phyloP scores from a whole-genome alignment of 2,888 invertebrate species.

The Heliconius aoede region DNA sequence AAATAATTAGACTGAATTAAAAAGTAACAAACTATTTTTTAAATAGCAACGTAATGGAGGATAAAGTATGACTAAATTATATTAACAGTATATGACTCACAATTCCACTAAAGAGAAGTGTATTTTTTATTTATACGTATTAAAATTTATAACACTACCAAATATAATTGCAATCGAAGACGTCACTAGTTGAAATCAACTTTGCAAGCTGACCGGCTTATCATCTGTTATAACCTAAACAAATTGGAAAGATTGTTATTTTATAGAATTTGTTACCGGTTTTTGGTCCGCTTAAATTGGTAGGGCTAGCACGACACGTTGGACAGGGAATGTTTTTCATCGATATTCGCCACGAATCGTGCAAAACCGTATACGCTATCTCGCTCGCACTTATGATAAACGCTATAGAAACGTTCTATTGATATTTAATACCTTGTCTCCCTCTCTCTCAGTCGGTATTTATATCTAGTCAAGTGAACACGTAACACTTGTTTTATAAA shows the following conservation, averaged over 20 bases:
- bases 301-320: conserved; percentile 49
- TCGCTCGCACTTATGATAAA: conserved; percentile 54
- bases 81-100: conserved; percentile 9
- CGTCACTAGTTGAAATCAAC: not conserved
- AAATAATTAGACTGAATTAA: not conserved
- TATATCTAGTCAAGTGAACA: conserved; percentile 64
- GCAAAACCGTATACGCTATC: conserved; percentile 51
- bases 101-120: not conserved
- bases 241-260: not conserved
- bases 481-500: conserved; percentile 55
- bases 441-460: conserved; percentile 69
- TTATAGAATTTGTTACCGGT: not conserved
- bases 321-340: conserved; percentile 58
- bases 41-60: not conserved
- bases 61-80: conserved; percentile 6
- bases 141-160: not conserved
- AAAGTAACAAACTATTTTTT: not conserved
- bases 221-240: not conserved
- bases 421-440: conserved; percentile 67
- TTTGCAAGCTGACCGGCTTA: conserved; percentile 4
- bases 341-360: conserved; percentile 54
- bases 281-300: conserved; percentile 33
- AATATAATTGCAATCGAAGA: not conserved
- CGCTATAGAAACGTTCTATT: conserved; percentile 63
- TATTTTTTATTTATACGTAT: conserved; percentile 9